phyloP scores from a whole-genome alignment of 2,113 vertebrate species.

The Ibidorhyncha struthersii region DNA sequence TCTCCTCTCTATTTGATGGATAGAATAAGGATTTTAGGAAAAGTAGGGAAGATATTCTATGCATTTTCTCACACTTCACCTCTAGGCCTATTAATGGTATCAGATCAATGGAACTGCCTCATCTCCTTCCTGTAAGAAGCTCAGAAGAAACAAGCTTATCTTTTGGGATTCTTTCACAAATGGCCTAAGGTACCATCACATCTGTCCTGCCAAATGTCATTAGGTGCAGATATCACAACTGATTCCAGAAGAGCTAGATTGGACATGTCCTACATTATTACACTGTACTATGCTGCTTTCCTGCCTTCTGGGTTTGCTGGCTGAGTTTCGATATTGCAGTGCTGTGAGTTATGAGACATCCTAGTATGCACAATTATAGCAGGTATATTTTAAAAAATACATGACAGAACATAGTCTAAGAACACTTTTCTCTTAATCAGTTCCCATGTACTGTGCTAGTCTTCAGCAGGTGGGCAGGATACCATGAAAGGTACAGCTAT shows the following conservation, averaged over 20 bases:
- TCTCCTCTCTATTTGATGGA: neutral
- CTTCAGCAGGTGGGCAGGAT: neutral
- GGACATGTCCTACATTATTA: neutral
- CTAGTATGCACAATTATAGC: neutral
- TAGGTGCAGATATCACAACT: neutral
- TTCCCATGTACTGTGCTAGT: neutral
- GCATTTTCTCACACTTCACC: neutral
- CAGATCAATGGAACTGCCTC: neutral
- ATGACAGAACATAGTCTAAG: neutral
- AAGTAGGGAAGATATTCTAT: neutral
- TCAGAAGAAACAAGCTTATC: neutral
- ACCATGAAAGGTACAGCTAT: neutral
- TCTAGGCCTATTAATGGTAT: neutral
- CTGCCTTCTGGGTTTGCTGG: neutral
- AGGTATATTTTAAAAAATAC: neutral
- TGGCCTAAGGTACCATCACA: neutral
- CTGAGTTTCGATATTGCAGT: neutral
- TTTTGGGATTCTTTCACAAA: neutral
- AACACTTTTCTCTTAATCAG: neutral
- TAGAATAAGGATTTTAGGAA: neutral
- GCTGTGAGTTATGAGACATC: neutral
- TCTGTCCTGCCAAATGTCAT: neutral
- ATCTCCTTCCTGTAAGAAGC: neutral
- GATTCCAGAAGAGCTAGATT: neutral
- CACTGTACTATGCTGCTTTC: neutral